phyloP scores from a whole-genome alignment of 2,113 vertebrate species.

The Sterrhoptilus dennistouni region DNA sequence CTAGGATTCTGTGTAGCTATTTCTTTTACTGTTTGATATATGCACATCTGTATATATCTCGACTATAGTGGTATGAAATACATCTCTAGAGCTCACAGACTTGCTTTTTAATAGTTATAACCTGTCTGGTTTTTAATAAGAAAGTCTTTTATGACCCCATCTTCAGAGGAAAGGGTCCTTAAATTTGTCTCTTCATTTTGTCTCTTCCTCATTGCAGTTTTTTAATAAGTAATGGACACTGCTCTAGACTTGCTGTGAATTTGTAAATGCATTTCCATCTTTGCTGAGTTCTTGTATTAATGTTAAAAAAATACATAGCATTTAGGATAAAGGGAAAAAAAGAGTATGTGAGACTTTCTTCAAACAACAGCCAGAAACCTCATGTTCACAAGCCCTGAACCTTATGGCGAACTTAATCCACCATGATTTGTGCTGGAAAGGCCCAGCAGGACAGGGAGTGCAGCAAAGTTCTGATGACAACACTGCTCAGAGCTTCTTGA shows the following conservation, averaged over 20 bases:
- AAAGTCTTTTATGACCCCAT: constrained; percentile 22
- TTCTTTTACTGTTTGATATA: background rate
- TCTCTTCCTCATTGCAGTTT: background rate
- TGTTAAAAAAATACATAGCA: background rate
- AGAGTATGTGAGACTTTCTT: background rate
- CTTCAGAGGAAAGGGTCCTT: background rate
- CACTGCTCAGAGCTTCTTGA: background rate
- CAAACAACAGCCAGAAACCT: background rate
- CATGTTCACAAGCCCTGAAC: background rate
- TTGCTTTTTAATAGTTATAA: constrained; percentile 23
- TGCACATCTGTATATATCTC: background rate
- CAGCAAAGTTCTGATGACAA: background rate
- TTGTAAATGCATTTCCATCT: background rate
- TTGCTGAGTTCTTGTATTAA: background rate
- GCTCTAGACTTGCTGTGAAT: background rate
- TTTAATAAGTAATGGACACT: background rate
- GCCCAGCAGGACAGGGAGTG: background rate
- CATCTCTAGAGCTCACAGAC: background rate
- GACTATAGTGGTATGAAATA: background rate
- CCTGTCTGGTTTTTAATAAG: constrained; percentile 20
- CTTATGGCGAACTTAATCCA: background rate
- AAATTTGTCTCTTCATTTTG: constrained; percentile 14
- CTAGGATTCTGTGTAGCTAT: background rate
- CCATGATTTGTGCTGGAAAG: background rate
- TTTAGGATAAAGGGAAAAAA: background rate